A percentile compares a stretch with the other conserved stretches of the same genome.
phyloP scores from a whole-genome alignment of 2,797 vertebrate species.

The Sebastes miniatus region DNA sequence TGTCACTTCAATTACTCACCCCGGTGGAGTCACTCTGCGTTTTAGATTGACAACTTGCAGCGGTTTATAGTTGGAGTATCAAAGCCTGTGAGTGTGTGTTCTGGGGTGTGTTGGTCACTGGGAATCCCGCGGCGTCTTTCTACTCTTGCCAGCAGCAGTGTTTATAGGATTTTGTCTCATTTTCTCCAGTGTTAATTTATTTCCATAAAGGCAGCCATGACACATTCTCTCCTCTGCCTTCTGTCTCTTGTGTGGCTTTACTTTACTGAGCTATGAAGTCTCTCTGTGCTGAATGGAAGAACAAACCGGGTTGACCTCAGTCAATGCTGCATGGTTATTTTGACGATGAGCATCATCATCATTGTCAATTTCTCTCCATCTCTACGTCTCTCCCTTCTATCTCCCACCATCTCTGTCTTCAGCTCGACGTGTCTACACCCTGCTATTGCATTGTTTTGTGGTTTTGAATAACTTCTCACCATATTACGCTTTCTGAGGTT shows the following conservation, averaged over 20 bases:
- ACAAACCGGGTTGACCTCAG: conserved; percentile 35
- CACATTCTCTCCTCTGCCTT: conserved; percentile 78
- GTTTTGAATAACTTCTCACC: conserved; percentile 42
- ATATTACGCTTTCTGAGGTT: conserved; percentile 37
- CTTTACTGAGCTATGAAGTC: conserved; percentile 53
- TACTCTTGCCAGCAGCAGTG: conserved; percentile 75
- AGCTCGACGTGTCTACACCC: conserved; percentile 11
- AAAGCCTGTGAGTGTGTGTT: conserved; percentile 66
- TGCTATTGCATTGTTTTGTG: conserved; percentile 48
- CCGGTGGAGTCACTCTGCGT: conserved; percentile 42
- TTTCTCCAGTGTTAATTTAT: conserved; percentile 82
- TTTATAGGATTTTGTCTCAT: conserved; percentile 81
- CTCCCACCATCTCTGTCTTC: not conserved
- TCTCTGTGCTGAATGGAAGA: conserved; percentile 25
- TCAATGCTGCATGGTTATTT: conserved; percentile 29
- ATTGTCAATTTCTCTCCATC: conserved; percentile 16
- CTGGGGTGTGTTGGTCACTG: conserved; percentile 69
- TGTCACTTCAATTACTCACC: conserved; percentile 53
- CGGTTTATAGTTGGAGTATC: conserved; percentile 61
- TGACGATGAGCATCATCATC: conserved; percentile 44
- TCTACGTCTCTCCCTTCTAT: not conserved
- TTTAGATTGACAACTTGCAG: conserved; percentile 58
- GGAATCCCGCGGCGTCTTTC: conserved; percentile 72
- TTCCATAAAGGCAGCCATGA: conserved; percentile 80
- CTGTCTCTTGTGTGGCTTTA: conserved; percentile 64